Evolutionary conservation across 2,113 vertebrate genomes (phyloP), one percentile per base, ranked within the genome.

Genomic region (Numida meleagris): DNA sequence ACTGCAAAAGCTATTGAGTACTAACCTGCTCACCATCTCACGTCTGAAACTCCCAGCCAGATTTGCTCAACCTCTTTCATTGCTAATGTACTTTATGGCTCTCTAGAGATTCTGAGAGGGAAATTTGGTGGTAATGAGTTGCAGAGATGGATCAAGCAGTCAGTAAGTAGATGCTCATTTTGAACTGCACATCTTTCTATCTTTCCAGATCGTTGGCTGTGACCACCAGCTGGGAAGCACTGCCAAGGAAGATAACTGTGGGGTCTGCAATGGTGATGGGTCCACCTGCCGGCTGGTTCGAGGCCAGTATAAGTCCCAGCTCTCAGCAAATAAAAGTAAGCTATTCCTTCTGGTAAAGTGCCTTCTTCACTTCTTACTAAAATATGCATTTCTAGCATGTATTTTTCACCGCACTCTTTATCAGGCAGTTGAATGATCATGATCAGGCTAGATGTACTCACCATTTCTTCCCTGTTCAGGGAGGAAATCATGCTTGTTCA

Each of bases 181-280:
- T 97, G 87, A 98, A 97, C 93, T 94, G 73, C 58, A 76, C 80
- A 20, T 97, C 89, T 98, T 95, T 98, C 92, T 97, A 78, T 98
- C 93, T 96, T 96, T 76, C 65, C 97, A 99, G 99, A 98, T 99
- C 75, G 99, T 99, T 93, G 99, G 99, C 95, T 99, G 99, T 65
- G 99, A 99, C 97, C 99, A 97, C 51, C 98, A 99, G 95, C 96
- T 99, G 94, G 99, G 99, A 93, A 99, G 99, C 95, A 88, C 97
- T 27, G 98, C 97, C 34, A 99, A 99, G 93, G 99, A 99, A 89
- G 99, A 99, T 97, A 99, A 99, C 98, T 99, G 99, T 84, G 99
- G 99, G 34, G 96, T 99, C 93, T 99, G 99, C 98, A 98, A 97
- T 13, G 99, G 99, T 61, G 99, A 99, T 50, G 99, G 99, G 83